Evolutionary conservation across 2,888 invertebrate genomes (phyloP), one percentile per base, ranked within the genome.

Genomic region (Andrena camellia): DNA sequence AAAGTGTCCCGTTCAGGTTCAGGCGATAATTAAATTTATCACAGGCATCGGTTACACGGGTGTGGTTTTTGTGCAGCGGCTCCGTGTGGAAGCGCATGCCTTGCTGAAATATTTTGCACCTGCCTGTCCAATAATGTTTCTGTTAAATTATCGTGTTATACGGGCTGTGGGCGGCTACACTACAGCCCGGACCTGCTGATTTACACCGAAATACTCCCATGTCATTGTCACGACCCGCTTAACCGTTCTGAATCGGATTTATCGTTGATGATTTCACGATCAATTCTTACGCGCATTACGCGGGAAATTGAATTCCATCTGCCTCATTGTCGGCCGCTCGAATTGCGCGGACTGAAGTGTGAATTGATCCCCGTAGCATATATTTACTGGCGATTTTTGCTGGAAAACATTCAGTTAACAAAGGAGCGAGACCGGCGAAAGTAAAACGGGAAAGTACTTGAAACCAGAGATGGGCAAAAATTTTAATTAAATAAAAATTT

Each of bases 91-190:
- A 70, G 66, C 73, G 60, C 60, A 33, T 48, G 78, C 68, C 54
- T 17, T 68, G 72, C 70, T 89, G 88, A 90, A 90, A 90, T 91
- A 90, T 90, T 89, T 90, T 88, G 83, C 87, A 89, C 84, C 88
- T 88, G 88, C 64, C 62, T 77, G 71, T 54, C 81, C 86, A 87
- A 86, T 90, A 88, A 89, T 75, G 89, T 86, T 76, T 69, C 77
- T 71, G 86, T 83, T 89, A 89, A 90, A 88, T 88, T 88, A 89
- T 90, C 86, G 86, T 80, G 85, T 86, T 85, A 85, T 80, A 63
- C 80, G 62, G 66, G 59, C 71, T 71, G 66, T 7, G 76, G 54
- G 54, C 64, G 72, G 72, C 54, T 23, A 33, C 5, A 54, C 60
- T 31, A 13, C 26, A n/a, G 59, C 57, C 57, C 31, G 42, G 17